A percentile compares a stretch with the other conserved stretches of the same genome.
These are phyloP conservation scores for Ophonus ardosiacus DNA, from an alignment of 2,888 invertebrate species.

Conservation along the genomic window DNA sequence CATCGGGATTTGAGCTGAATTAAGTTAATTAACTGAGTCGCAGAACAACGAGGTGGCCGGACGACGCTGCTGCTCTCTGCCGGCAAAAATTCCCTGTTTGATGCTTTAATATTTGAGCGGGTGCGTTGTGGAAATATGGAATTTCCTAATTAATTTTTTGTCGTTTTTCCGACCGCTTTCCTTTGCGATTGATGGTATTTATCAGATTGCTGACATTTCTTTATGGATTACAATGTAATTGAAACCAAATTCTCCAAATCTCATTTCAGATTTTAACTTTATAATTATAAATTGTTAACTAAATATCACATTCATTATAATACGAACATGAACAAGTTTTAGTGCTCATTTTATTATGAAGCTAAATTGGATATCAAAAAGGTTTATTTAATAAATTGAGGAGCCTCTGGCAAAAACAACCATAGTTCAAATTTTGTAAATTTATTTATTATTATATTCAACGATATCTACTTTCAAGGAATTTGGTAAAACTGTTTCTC, in stretches of 20 bases:
- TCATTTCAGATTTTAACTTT: not conserved
- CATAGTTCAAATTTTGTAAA: too few relatives aligned
- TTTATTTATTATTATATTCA: too few relatives aligned
- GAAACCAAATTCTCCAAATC: not conserved
- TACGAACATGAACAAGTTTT: not conserved
- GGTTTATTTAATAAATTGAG: too few relatives aligned
- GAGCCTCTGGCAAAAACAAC: too few relatives aligned
- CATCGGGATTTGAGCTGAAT: constrained; percentile 60
- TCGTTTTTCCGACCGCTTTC: constrained; percentile 17
- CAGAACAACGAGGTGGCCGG: constrained; percentile 31
- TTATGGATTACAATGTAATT: not conserved
- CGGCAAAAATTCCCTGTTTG: constrained; percentile 32
- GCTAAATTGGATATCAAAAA: too few relatives aligned
- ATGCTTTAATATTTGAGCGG: constrained; percentile 48
- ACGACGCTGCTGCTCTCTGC: constrained; percentile 16
- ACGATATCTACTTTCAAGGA: too few relatives aligned
- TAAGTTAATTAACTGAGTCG: constrained; percentile 61
- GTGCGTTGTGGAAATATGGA: constrained; percentile 26
- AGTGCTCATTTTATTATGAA: too few relatives aligned
- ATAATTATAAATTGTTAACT: not conserved
- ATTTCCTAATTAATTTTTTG: constrained; percentile 52
- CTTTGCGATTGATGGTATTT: not conserved
- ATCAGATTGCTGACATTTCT: not conserved
- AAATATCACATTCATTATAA: not conserved
- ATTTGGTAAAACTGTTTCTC: too few relatives aligned